Evolutionary conservation across 1,140 invertebrate species (phyloP).

Genomic region (Portunus trituberculatus): DNA sequence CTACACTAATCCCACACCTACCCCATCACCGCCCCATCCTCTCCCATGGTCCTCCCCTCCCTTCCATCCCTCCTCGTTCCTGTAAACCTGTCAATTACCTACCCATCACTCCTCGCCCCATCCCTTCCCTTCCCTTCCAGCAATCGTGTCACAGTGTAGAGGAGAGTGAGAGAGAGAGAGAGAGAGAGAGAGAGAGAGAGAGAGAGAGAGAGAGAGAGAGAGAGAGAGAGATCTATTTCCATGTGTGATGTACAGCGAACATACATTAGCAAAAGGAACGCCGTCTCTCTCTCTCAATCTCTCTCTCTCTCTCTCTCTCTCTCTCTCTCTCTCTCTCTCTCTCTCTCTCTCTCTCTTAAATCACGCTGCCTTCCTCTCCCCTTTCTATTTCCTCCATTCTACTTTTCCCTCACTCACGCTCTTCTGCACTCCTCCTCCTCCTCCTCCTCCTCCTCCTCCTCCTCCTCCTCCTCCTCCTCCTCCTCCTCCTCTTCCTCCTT

Average conservation of each 20-base stretch:
- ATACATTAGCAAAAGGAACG: not conserved
- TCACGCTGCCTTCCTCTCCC: not conserved
- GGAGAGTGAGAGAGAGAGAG: conserved; percentile 30
- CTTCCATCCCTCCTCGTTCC: too few species aligned
- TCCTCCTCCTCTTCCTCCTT: not conserved
- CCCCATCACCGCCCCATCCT: too few species aligned
- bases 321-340: conserved; percentile 33
- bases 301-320: conserved; percentile 31
- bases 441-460: too few species aligned
- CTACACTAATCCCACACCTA: too few species aligned
- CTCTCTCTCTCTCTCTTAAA: conserved; percentile 17
- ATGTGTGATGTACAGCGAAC: not conserved
- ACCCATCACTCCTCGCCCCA: too few species aligned
- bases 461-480: too few species aligned
- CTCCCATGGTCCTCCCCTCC: too few species aligned
- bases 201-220: not conserved
- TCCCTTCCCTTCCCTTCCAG: too few species aligned
- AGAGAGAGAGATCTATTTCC: too few species aligned
- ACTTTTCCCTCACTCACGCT: too few species aligned
- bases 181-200: conserved; percentile 37
- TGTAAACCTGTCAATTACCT: too few species aligned
- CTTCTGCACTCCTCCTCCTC: too few species aligned
- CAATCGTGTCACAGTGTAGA: not conserved
- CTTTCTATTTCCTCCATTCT: not conserved
- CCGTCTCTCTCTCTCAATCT: not conserved